Evolutionary conservation across 2,113 vertebrate species (phyloP).

Genomic region (Apus apus): DNA sequence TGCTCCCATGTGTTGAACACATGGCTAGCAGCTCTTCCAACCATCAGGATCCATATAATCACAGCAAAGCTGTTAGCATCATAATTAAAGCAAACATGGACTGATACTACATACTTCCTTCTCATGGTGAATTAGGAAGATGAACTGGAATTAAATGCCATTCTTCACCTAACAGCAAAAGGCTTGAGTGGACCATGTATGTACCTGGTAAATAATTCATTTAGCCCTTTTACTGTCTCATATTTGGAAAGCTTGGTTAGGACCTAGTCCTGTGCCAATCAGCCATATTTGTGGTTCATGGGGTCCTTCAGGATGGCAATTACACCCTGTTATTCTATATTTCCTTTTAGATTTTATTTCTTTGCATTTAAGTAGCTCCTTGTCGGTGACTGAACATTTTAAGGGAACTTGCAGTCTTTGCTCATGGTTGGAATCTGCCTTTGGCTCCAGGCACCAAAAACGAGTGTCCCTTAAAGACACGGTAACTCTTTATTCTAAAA

Average conservation of each 20-base stretch:
- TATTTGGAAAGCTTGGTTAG: background rate
- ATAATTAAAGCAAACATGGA: constrained; percentile 47
- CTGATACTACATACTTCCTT: background rate
- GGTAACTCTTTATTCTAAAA: background rate
- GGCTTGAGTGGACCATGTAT: background rate
- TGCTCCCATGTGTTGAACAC: constrained; percentile 29
- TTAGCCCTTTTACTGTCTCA: background rate
- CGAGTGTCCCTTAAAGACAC: background rate
- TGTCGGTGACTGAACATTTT: background rate
- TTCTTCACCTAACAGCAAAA: background rate
- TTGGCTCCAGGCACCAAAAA: background rate
- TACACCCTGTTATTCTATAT: background rate
- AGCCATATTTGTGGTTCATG: background rate
- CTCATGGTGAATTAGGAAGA: constrained; percentile 6
- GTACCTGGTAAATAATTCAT: background rate
- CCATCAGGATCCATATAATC: background rate
- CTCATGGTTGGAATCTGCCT: background rate
- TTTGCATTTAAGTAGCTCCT: background rate
- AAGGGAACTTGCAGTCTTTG: background rate
- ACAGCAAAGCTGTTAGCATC: background rate
- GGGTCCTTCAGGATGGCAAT: background rate
- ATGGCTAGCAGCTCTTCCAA: constrained; percentile 4
- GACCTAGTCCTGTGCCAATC: background rate
- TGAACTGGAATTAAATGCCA: background rate
- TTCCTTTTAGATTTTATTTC: background rate